A percentile compares a stretch with the other conserved stretches of the same genome.
phyloP scores from a whole-genome alignment of 2,113 vertebrate species.

The Strix aluco region DNA sequence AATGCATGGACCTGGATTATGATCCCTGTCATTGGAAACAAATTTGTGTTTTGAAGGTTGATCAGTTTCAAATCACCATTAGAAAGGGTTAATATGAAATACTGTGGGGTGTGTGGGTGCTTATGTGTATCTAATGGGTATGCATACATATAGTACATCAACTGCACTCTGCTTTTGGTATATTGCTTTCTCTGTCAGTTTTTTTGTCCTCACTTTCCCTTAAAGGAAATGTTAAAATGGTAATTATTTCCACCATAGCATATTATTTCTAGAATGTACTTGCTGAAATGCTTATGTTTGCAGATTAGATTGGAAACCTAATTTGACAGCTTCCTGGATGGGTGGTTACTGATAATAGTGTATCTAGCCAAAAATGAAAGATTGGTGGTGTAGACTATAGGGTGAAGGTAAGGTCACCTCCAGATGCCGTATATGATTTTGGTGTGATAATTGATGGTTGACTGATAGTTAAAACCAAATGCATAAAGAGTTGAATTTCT shows the following conservation, averaged over 20 bases:
- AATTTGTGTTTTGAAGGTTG: conserved; percentile 84
- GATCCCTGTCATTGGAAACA: conserved; percentile 79
- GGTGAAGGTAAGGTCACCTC: conserved; percentile 73
- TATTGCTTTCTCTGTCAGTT: conserved; percentile 54
- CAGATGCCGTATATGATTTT: conserved; percentile 9
- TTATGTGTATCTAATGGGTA: conserved; percentile 67
- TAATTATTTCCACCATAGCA: background rate
- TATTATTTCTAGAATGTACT: conserved; percentile 38
- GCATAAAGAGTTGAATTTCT: background rate
- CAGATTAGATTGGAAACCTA: conserved; percentile 71
- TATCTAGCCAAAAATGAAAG: conserved; percentile 68
- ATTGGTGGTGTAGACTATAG: conserved; percentile 49
- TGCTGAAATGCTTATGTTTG: conserved; percentile 70
- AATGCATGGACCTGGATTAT: conserved; percentile 70
- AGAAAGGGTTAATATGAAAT: conserved; percentile 80
- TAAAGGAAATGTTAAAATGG: conserved; percentile 66
- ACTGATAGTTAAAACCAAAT: conserved; percentile 44
- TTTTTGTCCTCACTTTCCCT: conserved; percentile 51
- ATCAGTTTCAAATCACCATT: conserved; percentile 79
- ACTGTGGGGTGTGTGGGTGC: background rate
- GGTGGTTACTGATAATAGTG: conserved; percentile 61
- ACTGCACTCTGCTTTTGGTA: conserved; percentile 12
- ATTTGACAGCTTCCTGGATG: conserved; percentile 71
- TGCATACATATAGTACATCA: conserved; percentile 73
- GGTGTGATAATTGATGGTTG: conserved; percentile 31